Base-by-base conservation (phyloP, 2,797 vertebrate genomes). In the Muraenolepis orangiensis region DNA sequence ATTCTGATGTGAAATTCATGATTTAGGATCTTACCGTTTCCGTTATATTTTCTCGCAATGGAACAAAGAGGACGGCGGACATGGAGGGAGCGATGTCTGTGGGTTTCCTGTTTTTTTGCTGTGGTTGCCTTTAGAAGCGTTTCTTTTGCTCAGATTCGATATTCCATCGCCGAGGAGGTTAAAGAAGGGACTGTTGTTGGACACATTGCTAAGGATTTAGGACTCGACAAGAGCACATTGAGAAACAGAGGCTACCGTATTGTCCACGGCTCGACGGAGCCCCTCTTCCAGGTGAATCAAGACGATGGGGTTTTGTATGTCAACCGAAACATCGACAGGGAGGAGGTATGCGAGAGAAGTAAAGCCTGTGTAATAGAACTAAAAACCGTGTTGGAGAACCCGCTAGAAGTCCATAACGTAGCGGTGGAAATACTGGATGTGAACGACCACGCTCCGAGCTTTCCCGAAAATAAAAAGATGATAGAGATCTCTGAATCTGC, bases 171-270 rank as follows among this genome's bases (percentile, higher is more conserved):
- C 0, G 91, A 92, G 78, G 90, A 92, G 31, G 77, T 87, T 6
- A 87, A 87, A 40, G 86, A 89, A 74, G 89, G 87, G 28, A 85
- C 79, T 30, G 80, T 86, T 71, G 87, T 93, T 74, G 91, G 91
- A 20, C 86, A 89, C 74, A 83, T 92, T 71, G 76, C 87, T 18
- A 88, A 86, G 74, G 91, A 93, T 70, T 78, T 93, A 6, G 87
- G 84, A 1, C 78, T 93, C 29, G 83, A 90, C 64, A 72, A 83
- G 32, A 61, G 28, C 10, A 81, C 85, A 26, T 80, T 91, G 78
- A 46, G 34, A 7, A 76, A 82, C 31, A 83, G 77, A 7, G 78
- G 88, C 18, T 87, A 88, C 46, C 85, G 89, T 69, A 88, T 93
- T 8, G 71, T 91, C 75, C 88, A 87, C 75, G 81, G 87, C 81